Conservation (phyloP, 2,113 vertebrate genomes). For the Stictonetta naevosa region DNA sequence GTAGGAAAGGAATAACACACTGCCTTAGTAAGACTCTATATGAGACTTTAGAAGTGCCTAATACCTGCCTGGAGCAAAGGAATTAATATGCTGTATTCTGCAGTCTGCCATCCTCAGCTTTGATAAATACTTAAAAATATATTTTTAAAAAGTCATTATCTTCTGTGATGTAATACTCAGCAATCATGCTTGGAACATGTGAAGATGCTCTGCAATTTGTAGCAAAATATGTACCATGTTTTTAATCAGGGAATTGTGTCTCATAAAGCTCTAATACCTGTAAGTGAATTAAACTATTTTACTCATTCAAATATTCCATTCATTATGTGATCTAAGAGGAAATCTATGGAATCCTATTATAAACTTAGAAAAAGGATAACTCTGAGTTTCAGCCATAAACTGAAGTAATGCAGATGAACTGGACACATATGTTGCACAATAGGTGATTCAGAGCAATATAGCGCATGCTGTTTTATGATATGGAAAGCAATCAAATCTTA, state of each 20-base stretch:
- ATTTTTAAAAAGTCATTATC: conserved; percentile 87
- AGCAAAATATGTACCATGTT: conserved; percentile 76
- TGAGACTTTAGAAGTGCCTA: conserved; percentile 86
- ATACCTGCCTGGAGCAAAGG: conserved; percentile 85
- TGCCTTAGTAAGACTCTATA: conserved; percentile 76
- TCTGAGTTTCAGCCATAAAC: conserved; percentile 85
- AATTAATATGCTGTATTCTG: conserved; percentile 84
- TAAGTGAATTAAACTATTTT: conserved; percentile 77
- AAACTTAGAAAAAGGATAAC: conserved; percentile 81
- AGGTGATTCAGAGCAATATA: conserved; percentile 95
- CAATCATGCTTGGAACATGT: conserved; percentile 69
- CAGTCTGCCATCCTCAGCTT: conserved; percentile 81
- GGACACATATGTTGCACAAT: conserved; percentile 92
- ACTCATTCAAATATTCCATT: conserved; percentile 78
- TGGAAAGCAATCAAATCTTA: conserved; percentile 96
- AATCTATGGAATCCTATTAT: conserved; percentile 82
- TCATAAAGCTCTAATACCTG: conserved; percentile 77
- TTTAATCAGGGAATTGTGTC: conserved; percentile 80
- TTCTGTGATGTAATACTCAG: conserved; percentile 77
- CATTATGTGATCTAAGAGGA: conserved; percentile 75
- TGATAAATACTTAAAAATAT: conserved; percentile 89
- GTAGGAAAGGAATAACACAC: conserved; percentile 82
- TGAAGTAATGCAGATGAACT: conserved; percentile 92
- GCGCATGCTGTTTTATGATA: conserved; percentile 94
- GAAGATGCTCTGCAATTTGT: conserved; percentile 76